Base-by-base conservation (phyloP, 2,113 vertebrate species). In the Amphiprion percula region DNA sequence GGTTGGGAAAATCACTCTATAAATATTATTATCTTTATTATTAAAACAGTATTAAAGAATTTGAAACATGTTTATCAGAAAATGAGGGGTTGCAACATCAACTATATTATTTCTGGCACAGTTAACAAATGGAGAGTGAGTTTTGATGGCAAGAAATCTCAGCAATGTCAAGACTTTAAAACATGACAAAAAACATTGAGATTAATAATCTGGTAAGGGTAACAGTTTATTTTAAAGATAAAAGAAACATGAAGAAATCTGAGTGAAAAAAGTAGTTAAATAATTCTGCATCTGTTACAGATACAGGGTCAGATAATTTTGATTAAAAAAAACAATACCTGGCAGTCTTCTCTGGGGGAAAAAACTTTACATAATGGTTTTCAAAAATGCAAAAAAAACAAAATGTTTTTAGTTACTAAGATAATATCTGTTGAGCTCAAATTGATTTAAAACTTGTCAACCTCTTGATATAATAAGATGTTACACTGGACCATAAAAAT, bases 51-150 rank as follows among this genome's bases (percentile, higher is more conserved):
- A 26, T 66, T 41, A 24, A 79, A 61, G 7, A 62, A 54, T 39
- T 39, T 53, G 50, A 65, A 53, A 19, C 8, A 44, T 70, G 11
- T 76, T 81, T 73, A 68, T 69, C 58, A 61, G 52, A 21, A 49
- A 26, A 44, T 49, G 47, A 64, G 21, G 71, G 65, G 59, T 79
- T 79, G 46, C 74, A 39, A 77, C 61, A 77, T 77, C 67, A 33
- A 39, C 53, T 37, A 33, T 16, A 33, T 16, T 47, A 39, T 54
- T 62, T 59, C 53, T 74, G 64, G 72, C 67, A 61, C 39, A 9
- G 2, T 58, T 82, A 44, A 8, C 39, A 19, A 37, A 65, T 68
- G 79, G 68, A 76, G 80, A 84, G 37, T 37, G 52, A 50, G 58
- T 19, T 68, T 33, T 66, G 14, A 50, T 52, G 64, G 77, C 61